Evolutionary conservation across 2,113 vertebrate species (phyloP).

Genomic region (Gopherus flavomarginatus): DNA sequence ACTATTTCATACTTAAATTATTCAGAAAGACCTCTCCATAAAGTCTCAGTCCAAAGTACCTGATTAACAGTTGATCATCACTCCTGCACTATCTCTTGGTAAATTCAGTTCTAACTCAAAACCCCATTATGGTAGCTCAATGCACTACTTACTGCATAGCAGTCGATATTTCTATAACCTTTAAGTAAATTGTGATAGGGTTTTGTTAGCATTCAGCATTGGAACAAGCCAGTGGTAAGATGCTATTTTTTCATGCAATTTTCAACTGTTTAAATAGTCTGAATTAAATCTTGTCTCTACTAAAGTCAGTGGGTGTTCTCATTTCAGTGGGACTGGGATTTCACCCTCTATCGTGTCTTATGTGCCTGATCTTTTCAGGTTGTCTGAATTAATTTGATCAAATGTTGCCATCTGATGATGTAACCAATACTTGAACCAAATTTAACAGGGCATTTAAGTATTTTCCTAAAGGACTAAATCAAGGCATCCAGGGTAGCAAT

Average conservation of each 20-base stretch:
- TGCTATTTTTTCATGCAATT: neutral
- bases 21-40: neutral
- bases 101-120: neutral
- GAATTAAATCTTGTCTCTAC: neutral
- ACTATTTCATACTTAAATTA: neutral
- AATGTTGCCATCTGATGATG: neutral
- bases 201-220: neutral
- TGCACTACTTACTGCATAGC: fast-evolving
- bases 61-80: neutral
- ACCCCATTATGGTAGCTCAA: neutral
- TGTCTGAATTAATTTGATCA: neutral
- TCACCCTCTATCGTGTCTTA: neutral
- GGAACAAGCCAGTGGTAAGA: neutral
- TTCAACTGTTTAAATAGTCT: neutral
- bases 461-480: neutral
- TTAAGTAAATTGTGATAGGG: neutral
- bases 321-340: neutral
- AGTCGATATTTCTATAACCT: neutral
- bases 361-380: neutral
- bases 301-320: neutral
- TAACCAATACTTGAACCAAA: neutral
- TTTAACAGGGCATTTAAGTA: neutral
- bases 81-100: neutral
- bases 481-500: neutral
- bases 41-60: neutral